Evolutionary conservation across 1,140 invertebrate genomes (phyloP).

Genomic region (Aphelinus atriplicis): DNA sequence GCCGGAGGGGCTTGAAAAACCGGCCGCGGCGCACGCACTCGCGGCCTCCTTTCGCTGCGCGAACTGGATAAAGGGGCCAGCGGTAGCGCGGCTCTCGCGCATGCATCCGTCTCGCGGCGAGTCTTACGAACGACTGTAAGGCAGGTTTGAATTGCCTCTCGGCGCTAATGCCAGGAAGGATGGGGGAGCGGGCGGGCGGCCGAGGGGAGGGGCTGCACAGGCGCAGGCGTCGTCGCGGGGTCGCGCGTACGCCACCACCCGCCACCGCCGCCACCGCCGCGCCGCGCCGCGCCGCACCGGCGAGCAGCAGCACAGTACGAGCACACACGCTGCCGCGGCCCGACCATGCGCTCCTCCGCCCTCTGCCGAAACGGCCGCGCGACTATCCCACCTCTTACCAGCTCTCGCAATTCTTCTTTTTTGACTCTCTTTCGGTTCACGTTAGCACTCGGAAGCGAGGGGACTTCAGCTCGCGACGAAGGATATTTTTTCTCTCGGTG

Average conservation of each 20-base stretch:
- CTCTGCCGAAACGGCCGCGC: no score
- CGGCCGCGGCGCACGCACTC: not conserved
- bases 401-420: no score
- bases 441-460: no score
- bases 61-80: not conserved
- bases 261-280: constrained; percentile 23
- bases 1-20: not conserved
- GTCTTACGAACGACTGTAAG: constrained; percentile 31
- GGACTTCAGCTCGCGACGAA: no score
- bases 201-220: constrained; percentile 29
- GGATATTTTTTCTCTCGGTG: no score
- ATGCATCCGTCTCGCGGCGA: constrained; percentile 27
- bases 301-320: no score
- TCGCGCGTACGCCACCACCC: constrained; percentile 41
- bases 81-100: not conserved
- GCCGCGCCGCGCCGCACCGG: no score
- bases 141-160: constrained; percentile 28
- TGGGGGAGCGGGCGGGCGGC: not conserved
- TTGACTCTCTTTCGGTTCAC: no score
- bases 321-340: no score
- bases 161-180: constrained; percentile 21
- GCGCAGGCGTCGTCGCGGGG: constrained; percentile 54
- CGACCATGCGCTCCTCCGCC: no score
- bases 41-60: not conserved
- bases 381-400: no score